Base-by-base conservation (phyloP, 2,797 vertebrate genomes). In the Sebastiscus tertius region DNA sequence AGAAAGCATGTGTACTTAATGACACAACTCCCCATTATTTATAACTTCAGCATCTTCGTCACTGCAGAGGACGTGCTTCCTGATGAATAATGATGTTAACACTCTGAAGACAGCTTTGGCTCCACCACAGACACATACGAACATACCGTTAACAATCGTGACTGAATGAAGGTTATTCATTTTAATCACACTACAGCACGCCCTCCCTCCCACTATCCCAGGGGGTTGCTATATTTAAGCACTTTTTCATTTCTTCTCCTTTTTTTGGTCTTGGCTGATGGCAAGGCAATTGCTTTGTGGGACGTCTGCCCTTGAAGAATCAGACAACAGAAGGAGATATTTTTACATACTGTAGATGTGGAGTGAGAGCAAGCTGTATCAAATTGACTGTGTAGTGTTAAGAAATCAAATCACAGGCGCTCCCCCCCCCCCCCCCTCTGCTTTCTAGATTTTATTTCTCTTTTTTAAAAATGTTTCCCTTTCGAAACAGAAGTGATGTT, bases 151-250 rank as follows among this genome's bases (percentile, higher is more conserved):
- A 91, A 89, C 88, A 92, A 90, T 90, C 74, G 72, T 85, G 90
- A 92, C 88, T 87, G 89, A 94, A 92, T 87, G 88, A 94, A 93
- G 94, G 90, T 94, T 94, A 93, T 92, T 94, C 89, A 85, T 92
- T 94, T 91, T 94, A 94, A 94, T 95, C 91, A 95, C 92, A 92
- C 83, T 71, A 87, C 89, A 87, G 90, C 91, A 80, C 79, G 8
- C 91, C 87, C 92, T 87, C 85, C 88, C 90, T 87, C 84, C 84
- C 76, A 80, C 87, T 77, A 67, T 94, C 94, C 88, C 90, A 83
- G 81, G 86, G 89, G 88, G 86, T 80, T 92, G 86, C 93, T 95
- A 94, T 95, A 94, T 94, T 95, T 95, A 94, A 95, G 89, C 92
- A 90, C 88, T 91, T 93, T 92, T 93, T 93, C 86, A 92, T 92